Conservation (phyloP, 2,888 invertebrate species). For the Pandemis heparana region DNA sequence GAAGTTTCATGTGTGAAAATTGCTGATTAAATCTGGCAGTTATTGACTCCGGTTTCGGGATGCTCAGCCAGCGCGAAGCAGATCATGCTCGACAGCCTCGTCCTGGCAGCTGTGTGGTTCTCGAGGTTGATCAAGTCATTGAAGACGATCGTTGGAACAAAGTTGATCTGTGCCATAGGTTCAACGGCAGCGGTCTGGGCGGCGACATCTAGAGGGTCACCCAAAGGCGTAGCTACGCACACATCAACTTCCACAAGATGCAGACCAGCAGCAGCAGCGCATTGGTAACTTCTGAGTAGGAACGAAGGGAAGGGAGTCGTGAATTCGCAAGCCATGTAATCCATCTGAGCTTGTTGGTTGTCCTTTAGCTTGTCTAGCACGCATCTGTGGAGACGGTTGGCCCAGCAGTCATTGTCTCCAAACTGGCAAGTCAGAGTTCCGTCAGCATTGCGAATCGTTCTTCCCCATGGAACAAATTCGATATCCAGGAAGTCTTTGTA, state of each 20-base stretch:
- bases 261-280: constrained; percentile 65
- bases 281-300: constrained; percentile 59
- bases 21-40: constrained; percentile 55
- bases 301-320: constrained; percentile 58
- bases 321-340: constrained; percentile 77
- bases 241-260: constrained; percentile 62
- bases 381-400: constrained; percentile 76
- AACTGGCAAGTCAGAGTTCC: constrained; percentile 67
- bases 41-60: constrained; percentile 59
- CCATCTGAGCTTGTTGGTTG: constrained; percentile 65
- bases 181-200: constrained; percentile 59
- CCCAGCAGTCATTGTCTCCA: constrained; percentile 69
- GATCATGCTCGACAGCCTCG: constrained; percentile 58
- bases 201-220: constrained; percentile 60
- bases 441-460: constrained; percentile 57
- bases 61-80: constrained; percentile 69
- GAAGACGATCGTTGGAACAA: constrained; percentile 70
- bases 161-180: constrained; percentile 60
- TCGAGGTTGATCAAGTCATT: constrained; percentile 57
- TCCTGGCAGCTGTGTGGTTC: constrained; percentile 53
- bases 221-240: constrained; percentile 60
- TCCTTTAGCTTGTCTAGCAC: constrained; percentile 61
- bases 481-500: constrained; percentile 68
- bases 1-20: constrained; percentile 36
- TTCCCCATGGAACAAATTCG: constrained; percentile 79